Conservation (phyloP, 1,140 invertebrate species). For the Coelopa frigida region DNA sequence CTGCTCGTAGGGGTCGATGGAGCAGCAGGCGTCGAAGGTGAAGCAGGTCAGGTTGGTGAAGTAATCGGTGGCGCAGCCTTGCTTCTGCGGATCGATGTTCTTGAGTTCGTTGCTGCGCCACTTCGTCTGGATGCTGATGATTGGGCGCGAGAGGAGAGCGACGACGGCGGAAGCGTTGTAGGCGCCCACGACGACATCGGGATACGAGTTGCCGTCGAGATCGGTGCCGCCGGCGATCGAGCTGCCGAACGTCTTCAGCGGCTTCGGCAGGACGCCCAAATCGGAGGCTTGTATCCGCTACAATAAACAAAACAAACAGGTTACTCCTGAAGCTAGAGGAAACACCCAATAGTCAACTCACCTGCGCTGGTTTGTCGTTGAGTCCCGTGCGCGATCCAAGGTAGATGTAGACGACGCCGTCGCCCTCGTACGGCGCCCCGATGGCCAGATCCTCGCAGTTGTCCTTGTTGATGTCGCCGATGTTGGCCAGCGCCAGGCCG, state of each 20-base stretch:
- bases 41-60: slow-evolving; percentile 72
- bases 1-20: slow-evolving; percentile 60
- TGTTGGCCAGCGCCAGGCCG: slow-evolving; percentile 74
- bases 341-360: too few relatives aligned
- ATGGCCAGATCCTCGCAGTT: slow-evolving; percentile 82
- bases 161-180: slow-evolving; percentile 51
- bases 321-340: too few relatives aligned
- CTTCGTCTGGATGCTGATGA: slow-evolving; percentile 74
- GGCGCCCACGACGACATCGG: slow-evolving; percentile 83
- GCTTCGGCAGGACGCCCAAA: slow-evolving; percentile 35
- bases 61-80: slow-evolving; percentile 61
- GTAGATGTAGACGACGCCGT: slow-evolving; percentile 81
- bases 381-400: slow-evolving; percentile 71
- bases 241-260: slow-evolving; percentile 76
- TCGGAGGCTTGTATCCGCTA: slow-evolving; percentile 44
- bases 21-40: slow-evolving; percentile 79
- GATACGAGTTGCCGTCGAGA: slow-evolving; percentile 86
- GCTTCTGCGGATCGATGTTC: slow-evolving; percentile 72
- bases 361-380: slow-evolving; percentile 66
- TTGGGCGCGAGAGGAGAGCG: slow-evolving; percentile 70
- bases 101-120: slow-evolving; percentile 51
- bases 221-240: slow-evolving; percentile 83
- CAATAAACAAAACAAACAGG: too few relatives aligned
- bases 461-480: slow-evolving; percentile 89
- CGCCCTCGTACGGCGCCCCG: slow-evolving; percentile 83